Percentiles rank a stretch among this genome's conserved stretches.
phyloP scores from a whole-genome alignment of 2,797 vertebrate genomes.

The Botia kubotai region DNA sequence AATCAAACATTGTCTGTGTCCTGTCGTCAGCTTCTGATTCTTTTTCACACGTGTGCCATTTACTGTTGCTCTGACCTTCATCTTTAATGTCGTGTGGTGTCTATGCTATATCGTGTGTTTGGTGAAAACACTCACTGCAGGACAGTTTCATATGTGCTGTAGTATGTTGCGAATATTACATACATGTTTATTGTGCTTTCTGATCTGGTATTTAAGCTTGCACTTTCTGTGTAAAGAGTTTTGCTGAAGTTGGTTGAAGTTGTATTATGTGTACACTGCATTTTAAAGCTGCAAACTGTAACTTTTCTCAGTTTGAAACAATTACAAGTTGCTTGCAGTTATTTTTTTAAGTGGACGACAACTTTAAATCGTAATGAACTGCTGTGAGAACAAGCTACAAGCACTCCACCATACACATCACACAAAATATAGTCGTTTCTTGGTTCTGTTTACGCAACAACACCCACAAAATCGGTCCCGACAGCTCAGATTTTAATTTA shows the following conservation, averaged over 20 bases:
- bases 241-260: slow-evolving; percentile 57
- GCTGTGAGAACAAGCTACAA: no score
- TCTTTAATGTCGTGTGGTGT: background rate
- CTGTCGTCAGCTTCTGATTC: background rate
- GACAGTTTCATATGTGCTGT: slow-evolving; percentile 54
- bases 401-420: no score
- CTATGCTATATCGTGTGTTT: slow-evolving; percentile 26
- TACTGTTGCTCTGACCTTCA: slow-evolving; percentile 10
- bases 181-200: background rate
- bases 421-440: no score
- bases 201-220: slow-evolving; percentile 11
- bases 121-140: slow-evolving; percentile 56
- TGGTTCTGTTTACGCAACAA: no score
- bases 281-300: no score
- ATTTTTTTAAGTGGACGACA: no score
- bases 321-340: no score
- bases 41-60: slow-evolving; percentile 7
- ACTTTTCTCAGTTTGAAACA: no score
- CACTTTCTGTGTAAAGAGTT: background rate
- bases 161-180: background rate
- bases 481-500: no score
- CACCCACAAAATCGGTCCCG: no score
- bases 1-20: background rate
- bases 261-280: slow-evolving; percentile 58
- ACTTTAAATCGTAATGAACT: no score